Conservation (phyloP, 2,888 invertebrate genomes). For the Ichneumon xanthorius region DNA sequence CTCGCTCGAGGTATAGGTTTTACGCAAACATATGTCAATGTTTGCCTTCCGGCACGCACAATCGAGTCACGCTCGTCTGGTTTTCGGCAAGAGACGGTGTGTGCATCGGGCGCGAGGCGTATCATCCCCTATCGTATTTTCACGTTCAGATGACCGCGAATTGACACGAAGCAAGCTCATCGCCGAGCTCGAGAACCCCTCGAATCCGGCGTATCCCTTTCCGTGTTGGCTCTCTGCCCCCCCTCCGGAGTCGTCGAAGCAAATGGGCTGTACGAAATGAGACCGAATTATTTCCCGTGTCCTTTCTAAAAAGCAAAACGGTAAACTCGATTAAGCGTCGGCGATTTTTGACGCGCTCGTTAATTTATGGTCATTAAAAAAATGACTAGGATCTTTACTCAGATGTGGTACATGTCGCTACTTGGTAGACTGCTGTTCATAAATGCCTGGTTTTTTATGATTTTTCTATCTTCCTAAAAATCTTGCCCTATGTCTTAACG, state of each 20-base stretch:
- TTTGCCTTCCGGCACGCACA: constrained; percentile 80
- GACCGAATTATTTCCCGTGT: constrained; percentile 36
- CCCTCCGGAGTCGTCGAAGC: constrained; percentile 56
- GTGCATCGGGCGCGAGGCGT: constrained; percentile 27
- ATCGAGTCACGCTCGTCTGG: constrained; percentile 80
- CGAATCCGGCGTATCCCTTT: constrained; percentile 52
- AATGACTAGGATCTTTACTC: background rate
- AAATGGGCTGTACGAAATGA: constrained; percentile 56
- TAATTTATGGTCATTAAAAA: constrained; percentile 4
- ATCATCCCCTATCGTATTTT: constrained; percentile 64
- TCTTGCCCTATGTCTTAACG: too few relatives aligned
- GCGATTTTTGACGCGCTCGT: background rate
- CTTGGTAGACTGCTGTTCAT: too few relatives aligned
- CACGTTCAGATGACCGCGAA: constrained; percentile 74
- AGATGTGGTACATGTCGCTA: too few relatives aligned
- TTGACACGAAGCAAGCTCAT: constrained; percentile 67
- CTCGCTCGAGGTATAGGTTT: constrained; percentile 72
- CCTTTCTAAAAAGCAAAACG: background rate
- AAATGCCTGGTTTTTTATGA: too few relatives aligned
- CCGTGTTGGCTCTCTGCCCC: constrained; percentile 7
- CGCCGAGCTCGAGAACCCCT: constrained; percentile 29
- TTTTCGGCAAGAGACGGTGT: constrained; percentile 46
- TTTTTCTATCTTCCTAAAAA: background rate
- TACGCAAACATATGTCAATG: constrained; percentile 82
- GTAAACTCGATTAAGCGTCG: background rate